Evolutionary conservation across 1,140 invertebrate genomes (phyloP), one percentile per base, ranked within the genome.

Genomic region (Matsumurasca onukii): DNA sequence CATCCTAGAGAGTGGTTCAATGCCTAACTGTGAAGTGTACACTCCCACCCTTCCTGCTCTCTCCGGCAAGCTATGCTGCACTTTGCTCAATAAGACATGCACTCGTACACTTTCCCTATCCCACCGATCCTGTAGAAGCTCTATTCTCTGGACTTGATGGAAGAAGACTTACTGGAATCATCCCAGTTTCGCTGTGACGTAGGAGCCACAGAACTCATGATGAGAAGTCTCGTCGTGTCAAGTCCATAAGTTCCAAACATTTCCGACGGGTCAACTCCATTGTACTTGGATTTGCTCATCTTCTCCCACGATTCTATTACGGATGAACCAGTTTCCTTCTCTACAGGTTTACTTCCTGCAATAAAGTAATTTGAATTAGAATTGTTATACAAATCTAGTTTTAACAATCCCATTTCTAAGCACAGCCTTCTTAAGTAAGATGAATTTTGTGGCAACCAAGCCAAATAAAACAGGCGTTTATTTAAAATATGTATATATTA

Each of bases 251-350:
- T 81, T 15, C 83, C 75, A 62, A 98, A 83, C 71, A 98, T 84
- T 70, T 89, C 86, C 72, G 89, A 80, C n/a, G 98, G 98, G 81
- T 98, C 93, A 17, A 98, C 89, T 0, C 98, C 98, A 83, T 99
- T 99, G 66, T 89, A 80, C 82, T 99, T 99, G 0, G 97, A 99
- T 82, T 99, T 99, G 70, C 94, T 97, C 98, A 99, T 99, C 85
- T 99, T 99, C 78, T 99, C 97, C 93, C 93, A 98, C 22, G 84
- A 79, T 65, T 87, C 84, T 20, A 82, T 77, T 0, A 98, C 86
- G n/a, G 83, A 76, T 67, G 86, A 80, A 34, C 87, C 84, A 1
- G 88, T 89, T 2, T 69, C 77, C 77, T 87, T 91, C 48, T 90
- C 85, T 31, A 86, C 78, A 31, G 84, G 85, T 69, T 84, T 80